A percentile compares a stretch with the other conserved stretches of the same genome.
Conservation (phyloP, 2,797 vertebrate genomes). For the Sphaeramia orbicularis region DNA sequence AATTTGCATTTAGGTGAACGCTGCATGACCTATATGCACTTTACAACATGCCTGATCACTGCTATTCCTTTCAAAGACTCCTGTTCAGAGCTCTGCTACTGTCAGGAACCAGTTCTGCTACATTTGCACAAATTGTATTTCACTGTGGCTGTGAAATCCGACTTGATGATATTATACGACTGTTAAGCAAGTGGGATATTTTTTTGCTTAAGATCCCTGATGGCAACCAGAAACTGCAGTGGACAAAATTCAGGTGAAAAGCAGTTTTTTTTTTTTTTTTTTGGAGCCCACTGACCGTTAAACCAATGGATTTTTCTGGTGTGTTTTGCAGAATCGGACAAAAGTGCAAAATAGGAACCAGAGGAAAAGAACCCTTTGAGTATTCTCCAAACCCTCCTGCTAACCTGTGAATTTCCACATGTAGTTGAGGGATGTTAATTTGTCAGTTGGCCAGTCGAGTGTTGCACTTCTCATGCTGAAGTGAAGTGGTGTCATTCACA, state of each 20-base stretch:
- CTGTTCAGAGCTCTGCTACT: constrained; percentile 6
- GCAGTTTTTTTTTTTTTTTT: too few species aligned
- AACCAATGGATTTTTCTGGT: too few species aligned
- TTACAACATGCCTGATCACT: constrained; percentile 1
- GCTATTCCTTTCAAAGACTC: constrained; percentile 13
- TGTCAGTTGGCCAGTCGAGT: too few species aligned
- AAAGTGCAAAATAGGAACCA: too few species aligned
- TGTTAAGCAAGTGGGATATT: constrained; percentile 10
- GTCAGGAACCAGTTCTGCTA: constrained; percentile 9
- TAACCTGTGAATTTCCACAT: too few species aligned
- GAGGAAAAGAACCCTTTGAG: too few species aligned
- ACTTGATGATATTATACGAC: constrained; percentile 14
- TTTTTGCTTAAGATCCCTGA: constrained; percentile 11
- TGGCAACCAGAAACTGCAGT: constrained; percentile 2
- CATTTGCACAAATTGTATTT: constrained; percentile 17
- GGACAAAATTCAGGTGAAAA: not conserved
- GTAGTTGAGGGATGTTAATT: too few species aligned
- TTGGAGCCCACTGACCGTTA: too few species aligned
- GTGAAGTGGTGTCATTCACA: too few species aligned
- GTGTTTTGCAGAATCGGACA: too few species aligned
- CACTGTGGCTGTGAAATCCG: constrained; percentile 20
- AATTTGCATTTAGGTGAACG: constrained; percentile 25
- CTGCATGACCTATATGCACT: constrained; percentile 23
- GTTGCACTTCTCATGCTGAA: too few species aligned
- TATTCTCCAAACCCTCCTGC: too few species aligned